Evolutionary conservation across 2,113 vertebrate species (phyloP), one percentile per base, ranked within the genome.

Genomic region (Leucopsar rothschildi): DNA sequence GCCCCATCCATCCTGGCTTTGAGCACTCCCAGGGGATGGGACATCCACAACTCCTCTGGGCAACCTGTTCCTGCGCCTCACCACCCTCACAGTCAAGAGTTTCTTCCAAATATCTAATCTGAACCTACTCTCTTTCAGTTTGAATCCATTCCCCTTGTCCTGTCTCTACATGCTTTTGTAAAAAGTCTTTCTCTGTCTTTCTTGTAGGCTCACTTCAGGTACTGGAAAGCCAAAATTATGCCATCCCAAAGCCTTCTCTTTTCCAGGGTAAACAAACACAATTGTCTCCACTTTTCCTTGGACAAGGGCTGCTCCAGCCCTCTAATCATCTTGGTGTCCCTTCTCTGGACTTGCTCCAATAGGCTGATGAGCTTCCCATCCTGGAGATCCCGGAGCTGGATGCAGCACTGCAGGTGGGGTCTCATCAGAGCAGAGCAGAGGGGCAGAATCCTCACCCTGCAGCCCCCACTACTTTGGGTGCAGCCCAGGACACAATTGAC

Each of bases 381-480:
- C 13, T 24, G 21, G 9, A 3, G 8, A 10, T 7, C 10, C 12
- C 16, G 35, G 15, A 63, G n/a, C 5, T 39, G 47, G 64, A n/a
- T 33, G 22, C 39, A 86, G 45, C 5, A 2, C 7, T 45, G 1
- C 15, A 45, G 27, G 33, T 39, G 15, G 22, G 9, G 8, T 60
- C 10, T 33, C 22, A 60, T 4, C 14, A 33, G 37, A 52, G 53
- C 9, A 24, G 25, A 86, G 31, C 15, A 50, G 53, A 77, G 15
- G 22, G 28, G 4, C 28, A 44, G 39, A 39, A 53, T 29, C n/a
- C 3, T 2, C 15, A n/a, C 7, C 12, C 47, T 53, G 23, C 12
- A 39, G 33, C 1, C 61, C 33, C 13, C 0, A 0, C 15, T 53
- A 39, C 28, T 45, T 45, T 29, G 24, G 10, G 23, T 39, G 15